phyloP scores from a whole-genome alignment of 2,113 vertebrate species.

The Nerophis lumbriciformis region DNA sequence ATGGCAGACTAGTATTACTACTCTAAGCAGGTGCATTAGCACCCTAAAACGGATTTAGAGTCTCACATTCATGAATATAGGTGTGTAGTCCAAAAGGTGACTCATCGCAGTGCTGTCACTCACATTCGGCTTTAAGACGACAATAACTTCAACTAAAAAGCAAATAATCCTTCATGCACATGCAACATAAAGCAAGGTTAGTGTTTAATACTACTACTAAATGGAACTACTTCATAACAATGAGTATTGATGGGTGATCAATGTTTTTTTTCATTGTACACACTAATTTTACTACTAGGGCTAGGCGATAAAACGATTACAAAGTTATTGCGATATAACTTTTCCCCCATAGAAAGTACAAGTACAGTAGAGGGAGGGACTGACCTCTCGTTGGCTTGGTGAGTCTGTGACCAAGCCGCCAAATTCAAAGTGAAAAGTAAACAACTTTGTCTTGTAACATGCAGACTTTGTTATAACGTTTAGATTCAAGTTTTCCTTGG shows the following conservation, averaged over 20 bases:
- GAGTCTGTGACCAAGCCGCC: no score
- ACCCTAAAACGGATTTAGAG: slow-evolving; percentile 22
- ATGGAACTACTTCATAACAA: not conserved
- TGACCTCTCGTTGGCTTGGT: no score
- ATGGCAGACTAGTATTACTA: slow-evolving; percentile 28
- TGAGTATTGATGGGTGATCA: not conserved
- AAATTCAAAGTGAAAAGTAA: no score
- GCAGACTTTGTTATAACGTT: no score
- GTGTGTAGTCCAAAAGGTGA: not conserved
- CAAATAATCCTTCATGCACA: not conserved
- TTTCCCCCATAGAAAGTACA: no score
- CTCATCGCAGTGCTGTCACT: not conserved
- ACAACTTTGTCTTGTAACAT: no score
- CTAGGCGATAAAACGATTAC: not conserved
- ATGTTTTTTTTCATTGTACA: not conserved
- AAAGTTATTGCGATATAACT: no score
- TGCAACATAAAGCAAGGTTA: not conserved
- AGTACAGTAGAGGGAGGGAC: no score
- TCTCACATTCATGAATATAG: slow-evolving; percentile 23
- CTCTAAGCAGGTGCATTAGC: slow-evolving; percentile 31
- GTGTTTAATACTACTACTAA: slow-evolving; percentile 1
- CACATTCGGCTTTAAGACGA: not conserved
- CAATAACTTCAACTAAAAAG: not conserved
- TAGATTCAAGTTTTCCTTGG: no score
- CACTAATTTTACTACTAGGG: no score